Percentiles rank a stretch among this genome's conserved stretches.
These are phyloP conservation scores for Oegoconia quadripuncta DNA, from an alignment of 2,888 invertebrate species.

Conservation along the genomic window DNA sequence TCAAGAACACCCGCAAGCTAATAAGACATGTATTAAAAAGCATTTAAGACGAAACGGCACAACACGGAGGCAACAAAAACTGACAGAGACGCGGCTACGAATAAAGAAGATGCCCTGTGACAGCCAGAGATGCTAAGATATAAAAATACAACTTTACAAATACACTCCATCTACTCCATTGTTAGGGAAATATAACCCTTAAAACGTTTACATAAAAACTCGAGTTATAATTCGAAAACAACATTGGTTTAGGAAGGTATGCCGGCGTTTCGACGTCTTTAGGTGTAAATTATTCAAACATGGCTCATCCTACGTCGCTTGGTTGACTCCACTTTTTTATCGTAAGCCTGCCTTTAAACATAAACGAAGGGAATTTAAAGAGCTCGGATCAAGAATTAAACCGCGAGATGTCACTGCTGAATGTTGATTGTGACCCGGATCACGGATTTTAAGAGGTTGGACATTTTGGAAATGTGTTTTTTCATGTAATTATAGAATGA, in stretches of 20 bases:
- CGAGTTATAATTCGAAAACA: slow-evolving; percentile 4
- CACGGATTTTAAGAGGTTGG: slow-evolving; percentile 12
- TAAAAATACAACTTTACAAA: slow-evolving; percentile 32
- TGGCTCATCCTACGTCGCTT: slow-evolving; percentile 57
- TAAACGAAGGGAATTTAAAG: slow-evolving; percentile 58
- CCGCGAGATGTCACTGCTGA: slow-evolving; percentile 44
- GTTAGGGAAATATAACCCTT: slow-evolving; percentile 24
- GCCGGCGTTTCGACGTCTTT: slow-evolving; percentile 56
- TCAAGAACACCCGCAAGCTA: slow-evolving; percentile 36
- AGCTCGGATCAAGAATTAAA: slow-evolving; percentile 53
- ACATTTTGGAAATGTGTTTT: slow-evolving; percentile 1
- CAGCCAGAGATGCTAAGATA: slow-evolving; percentile 52
- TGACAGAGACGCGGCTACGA: slow-evolving; percentile 55
- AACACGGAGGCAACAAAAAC: slow-evolving; percentile 49
- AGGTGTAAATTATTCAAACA: slow-evolving; percentile 75
- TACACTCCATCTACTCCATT: slow-evolving; percentile 10
- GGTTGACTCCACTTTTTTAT: slow-evolving; percentile 58
- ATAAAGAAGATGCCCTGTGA: slow-evolving; percentile 56
- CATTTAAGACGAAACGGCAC: slow-evolving; percentile 47
- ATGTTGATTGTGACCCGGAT: slow-evolving; percentile 37
- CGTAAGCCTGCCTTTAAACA: slow-evolving; percentile 59
- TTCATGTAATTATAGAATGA: background rate
- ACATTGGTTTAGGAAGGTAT: slow-evolving; percentile 31
- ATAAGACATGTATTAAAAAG: slow-evolving; percentile 53
- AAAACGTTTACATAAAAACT: slow-evolving; percentile 22